Base-by-base conservation (phyloP, 1,140 invertebrate genomes). In the Lepidurus couesii region DNA sequence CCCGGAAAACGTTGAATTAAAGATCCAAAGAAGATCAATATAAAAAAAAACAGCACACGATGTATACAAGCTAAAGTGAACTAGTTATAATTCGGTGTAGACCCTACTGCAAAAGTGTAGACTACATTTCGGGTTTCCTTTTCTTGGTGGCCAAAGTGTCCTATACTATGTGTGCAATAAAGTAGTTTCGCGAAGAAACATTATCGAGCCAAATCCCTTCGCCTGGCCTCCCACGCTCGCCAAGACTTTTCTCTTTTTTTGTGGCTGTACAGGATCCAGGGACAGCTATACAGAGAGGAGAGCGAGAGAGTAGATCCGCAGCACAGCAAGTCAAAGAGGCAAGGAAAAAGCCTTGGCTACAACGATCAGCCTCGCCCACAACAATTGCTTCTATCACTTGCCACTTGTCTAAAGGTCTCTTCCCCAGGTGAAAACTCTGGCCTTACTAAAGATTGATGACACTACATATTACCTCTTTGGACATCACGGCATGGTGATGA, bases 341-440 rank as follows among this genome's bases (percentile, higher is more conserved):
- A 65, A 65, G 53, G 53, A 13, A 65, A 21, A 65, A 65, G 53
- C 53, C 53, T 65, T 65, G 53, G 53, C 53, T 65, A 65, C 53
- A 65, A 65, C 53, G 53, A 65, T 65, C 53, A 65, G 53, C 53
- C 53, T 65, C 53, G 53, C 53, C 53, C 53, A 65, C 53, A 65
- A 65, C 53, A 65, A 65, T 65, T 65, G 53, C 53, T 65, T 65
- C 53, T 65, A 65, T 65, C 53, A 65, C 53, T 65, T 34, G 53
- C 9, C 53, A 65, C n/a, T 65, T 65, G 53, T 65, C 9, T 34
- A 65, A 65, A 16, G 53, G 13, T 16, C 53, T 65, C 53, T 13
- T n/a, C 34, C 8, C 16, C 53, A 65, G 53, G 21, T 13, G 9
- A 65, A 65, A 65, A 13, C 53, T 21, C 16, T 47, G 1, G 45